Base-by-base conservation (phyloP, 2,113 vertebrate species). In the Galemys pyrenaicus region DNA sequence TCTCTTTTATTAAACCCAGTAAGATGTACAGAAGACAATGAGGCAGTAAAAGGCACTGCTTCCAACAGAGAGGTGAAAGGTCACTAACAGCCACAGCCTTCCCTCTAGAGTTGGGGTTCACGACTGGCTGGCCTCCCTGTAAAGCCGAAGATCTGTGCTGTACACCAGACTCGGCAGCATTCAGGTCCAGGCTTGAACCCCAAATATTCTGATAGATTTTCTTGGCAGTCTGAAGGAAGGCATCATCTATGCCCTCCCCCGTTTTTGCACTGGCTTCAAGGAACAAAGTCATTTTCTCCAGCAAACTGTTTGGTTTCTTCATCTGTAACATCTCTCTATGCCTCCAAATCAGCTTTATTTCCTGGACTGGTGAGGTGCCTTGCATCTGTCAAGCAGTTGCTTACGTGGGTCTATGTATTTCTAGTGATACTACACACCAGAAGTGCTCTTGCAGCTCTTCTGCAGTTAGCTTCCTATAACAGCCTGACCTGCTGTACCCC, bases 191-290 rank as follows among this genome's bases (percentile, higher is more conserved):
- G 97, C 99, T 99, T 68, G 99, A 99, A 0, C 99, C 99, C 96
- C 99, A 99, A 98, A 99, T 99, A 96, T 99, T 99, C 98, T 99
- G 99, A 97, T 99, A 99, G 97, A 99, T 99, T 92, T 99, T 99
- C 99, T 99, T 99, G 39, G 99, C 99, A 5, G 99, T 99, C 97
- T 99, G 99, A 96, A 99, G 98, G 97, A 99, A 99, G 0, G 99
- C 99, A 39, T 99, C 99, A 97, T 99, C 99, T 54, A 99, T 99
- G 0, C 99, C 99, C 98, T 99, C 99, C 6, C 99, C 99, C 99
- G 99, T 99, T 98, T 99, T 99, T 94, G 99, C 99, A 95, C 99
- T 99, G 96, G 99, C 99, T 98, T 99, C 99, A 81, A 99, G 99
- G 97, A 99, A 99, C 97, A 99, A 98, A 98, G 96, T 99, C 99